Percentiles rank a stretch among this genome's conserved stretches.
phyloP scores from a whole-genome alignment of 2,797 vertebrate genomes.

The Rhinophrynus dorsalis region DNA sequence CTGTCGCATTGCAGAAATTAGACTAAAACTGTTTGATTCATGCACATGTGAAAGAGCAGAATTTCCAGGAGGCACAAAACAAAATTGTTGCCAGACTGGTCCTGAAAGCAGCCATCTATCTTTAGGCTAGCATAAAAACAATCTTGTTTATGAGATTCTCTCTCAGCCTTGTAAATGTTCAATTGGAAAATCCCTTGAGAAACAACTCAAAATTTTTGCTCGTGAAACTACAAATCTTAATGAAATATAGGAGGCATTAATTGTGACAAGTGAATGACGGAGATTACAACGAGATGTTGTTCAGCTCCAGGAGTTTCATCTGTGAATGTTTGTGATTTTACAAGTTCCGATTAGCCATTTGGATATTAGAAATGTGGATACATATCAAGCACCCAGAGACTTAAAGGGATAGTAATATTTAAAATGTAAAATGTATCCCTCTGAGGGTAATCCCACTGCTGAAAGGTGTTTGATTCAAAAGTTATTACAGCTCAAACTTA shows the following conservation, averaged over 20 bases:
- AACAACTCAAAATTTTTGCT: neutral
- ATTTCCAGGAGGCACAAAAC: neutral
- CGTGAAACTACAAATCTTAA: neutral
- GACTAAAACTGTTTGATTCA: neutral
- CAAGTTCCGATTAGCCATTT: conserved; percentile 1
- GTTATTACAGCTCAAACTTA: too few species aligned
- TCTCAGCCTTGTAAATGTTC: neutral
- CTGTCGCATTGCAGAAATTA: too few species aligned
- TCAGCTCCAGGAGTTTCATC: neutral
- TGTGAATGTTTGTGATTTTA: neutral
- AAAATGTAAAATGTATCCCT: too few species aligned
- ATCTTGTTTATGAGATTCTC: neutral
- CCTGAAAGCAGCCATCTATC: neutral
- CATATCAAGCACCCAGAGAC: neutral
- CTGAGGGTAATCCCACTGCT: too few species aligned
- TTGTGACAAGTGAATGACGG: neutral
- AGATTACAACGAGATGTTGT: conserved; percentile 1
- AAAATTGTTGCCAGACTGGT: neutral
- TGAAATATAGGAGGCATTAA: conserved; percentile 31
- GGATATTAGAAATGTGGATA: conserved; percentile 2
- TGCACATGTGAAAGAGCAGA: neutral
- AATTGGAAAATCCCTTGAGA: neutral
- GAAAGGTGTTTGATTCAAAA: too few species aligned
- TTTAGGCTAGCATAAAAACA: neutral
- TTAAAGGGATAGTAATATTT: too few species aligned